Conservation (phyloP, 1,140 invertebrate species). For the Sinonovacula constricta region DNA sequence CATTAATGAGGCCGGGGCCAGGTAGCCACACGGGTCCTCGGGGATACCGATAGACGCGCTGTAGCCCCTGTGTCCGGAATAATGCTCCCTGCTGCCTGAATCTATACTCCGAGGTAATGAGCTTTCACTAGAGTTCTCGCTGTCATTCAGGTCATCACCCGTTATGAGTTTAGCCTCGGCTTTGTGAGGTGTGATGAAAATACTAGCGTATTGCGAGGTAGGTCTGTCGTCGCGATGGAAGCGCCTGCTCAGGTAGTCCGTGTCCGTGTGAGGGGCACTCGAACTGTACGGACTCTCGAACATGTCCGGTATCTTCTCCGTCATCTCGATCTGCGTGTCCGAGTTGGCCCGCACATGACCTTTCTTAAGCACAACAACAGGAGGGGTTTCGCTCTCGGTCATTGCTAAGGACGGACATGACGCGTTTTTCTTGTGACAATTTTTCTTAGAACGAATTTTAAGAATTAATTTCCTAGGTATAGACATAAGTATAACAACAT, state of each 20-base stretch:
- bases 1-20: slow-evolving; percentile 37
- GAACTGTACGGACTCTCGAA: slow-evolving; percentile 68
- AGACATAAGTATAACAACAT: slow-evolving; percentile 99
- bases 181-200: slow-evolving; percentile 73
- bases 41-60: slow-evolving; percentile 10
- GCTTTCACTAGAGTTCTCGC: slow-evolving; percentile 73
- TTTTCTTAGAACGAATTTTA: slow-evolving; percentile 85
- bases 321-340: slow-evolving; percentile 82
- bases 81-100: slow-evolving; percentile 58
- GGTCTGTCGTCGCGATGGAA: slow-evolving; percentile 51
- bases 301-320: slow-evolving; percentile 88
- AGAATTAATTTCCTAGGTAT: slow-evolving; percentile 96
- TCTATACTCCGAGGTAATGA: slow-evolving; percentile 72
- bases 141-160: slow-evolving; percentile 68
- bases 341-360: slow-evolving; percentile 76
- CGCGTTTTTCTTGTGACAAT: slow-evolving; percentile 74
- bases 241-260: slow-evolving; percentile 57
- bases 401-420: slow-evolving; percentile 74
- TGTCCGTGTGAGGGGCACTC: slow-evolving; percentile 44
- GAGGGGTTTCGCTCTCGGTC: slow-evolving; percentile 85
- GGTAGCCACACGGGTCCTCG: slow-evolving; percentile 44
- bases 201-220: slow-evolving; percentile 73
- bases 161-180: slow-evolving; percentile 72
- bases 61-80: slow-evolving; percentile 65
- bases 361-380: slow-evolving; percentile 95